A percentile compares a stretch with the other conserved stretches of the same genome.
Evolutionary conservation across 2,888 invertebrate genomes (phyloP).

Genomic region (Campaea margaritaria): DNA sequence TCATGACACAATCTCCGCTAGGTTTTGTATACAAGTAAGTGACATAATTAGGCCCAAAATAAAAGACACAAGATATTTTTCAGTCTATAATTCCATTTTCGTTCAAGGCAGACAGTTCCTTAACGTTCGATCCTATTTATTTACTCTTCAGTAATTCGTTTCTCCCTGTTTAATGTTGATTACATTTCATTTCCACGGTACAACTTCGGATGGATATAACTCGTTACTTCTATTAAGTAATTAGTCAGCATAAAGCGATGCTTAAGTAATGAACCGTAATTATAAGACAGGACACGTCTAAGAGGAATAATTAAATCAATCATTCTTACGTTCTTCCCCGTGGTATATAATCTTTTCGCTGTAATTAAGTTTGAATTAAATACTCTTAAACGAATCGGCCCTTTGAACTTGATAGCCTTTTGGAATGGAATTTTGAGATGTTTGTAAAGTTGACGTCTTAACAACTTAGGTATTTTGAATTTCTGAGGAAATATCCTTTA

Average conservation of each 20-base stretch:
- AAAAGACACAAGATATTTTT: no score
- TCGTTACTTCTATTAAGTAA: conserved; percentile 85
- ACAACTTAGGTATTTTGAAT: conserved; percentile 57
- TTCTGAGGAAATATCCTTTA: conserved; percentile 44
- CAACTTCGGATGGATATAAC: conserved; percentile 81
- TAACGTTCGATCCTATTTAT: conserved; percentile 67
- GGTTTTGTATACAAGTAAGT: no score
- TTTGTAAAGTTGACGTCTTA: conserved; percentile 55
- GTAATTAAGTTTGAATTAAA: conserved; percentile 80
- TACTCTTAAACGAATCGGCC: conserved; percentile 66
- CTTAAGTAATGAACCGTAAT: conserved; percentile 84
- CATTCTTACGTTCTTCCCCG: conserved; percentile 72
- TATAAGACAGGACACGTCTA: conserved; percentile 84
- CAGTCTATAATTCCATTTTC: conserved; percentile 7
- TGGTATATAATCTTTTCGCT: conserved; percentile 81
- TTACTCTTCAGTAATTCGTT: conserved; percentile 70
- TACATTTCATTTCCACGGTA: conserved; percentile 69
- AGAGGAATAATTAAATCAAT: conserved; percentile 84
- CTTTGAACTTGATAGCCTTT: conserved; percentile 71
- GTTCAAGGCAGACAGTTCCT: conserved; percentile 48
- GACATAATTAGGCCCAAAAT: no score
- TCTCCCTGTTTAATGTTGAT: conserved; percentile 75
- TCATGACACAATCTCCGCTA: no score
- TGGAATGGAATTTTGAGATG: conserved; percentile 61
- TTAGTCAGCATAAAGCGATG: conserved; percentile 83